Base-by-base conservation (phyloP, 2,888 invertebrate species). In the Cacoxenus indagator region DNA sequence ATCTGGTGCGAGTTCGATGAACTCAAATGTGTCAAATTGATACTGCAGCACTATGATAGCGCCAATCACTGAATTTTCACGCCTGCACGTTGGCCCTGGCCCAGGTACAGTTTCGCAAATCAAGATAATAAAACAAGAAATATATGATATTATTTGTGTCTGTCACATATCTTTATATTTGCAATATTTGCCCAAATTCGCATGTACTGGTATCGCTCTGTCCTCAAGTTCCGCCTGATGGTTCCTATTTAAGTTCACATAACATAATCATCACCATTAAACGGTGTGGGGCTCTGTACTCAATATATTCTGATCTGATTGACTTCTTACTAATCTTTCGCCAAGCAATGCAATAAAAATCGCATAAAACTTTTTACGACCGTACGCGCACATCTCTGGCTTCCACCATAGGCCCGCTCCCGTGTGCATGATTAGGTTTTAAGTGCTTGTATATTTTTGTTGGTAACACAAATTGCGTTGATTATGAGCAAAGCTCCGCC, bases 1-100 rank as follows among this genome's bases (percentile, higher is more conserved):
- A 65, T 61, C 65, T 54, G 6, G 22, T 45, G 55, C 14, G 68
- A 68, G 82, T 76, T 83, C 70, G 83, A 83, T 77, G 81, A 83
- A 78, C 81, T 72, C 62, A 70, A 51, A 22, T 17, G 57, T 45
- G 48, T 48, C 67, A 73, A 78, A 77, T 78, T 78, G 72, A 14
- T 14, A 22, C 43, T 29, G 19, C 2, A n/a, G 24, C 11, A 14
- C 61, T n/a, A n/a, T 62, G 31, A 62, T 62, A 43, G 14, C 45
- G 61, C 61, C 45, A 62, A 62, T 61, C 31, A 31, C 4, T 22
- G 24, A 14, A 9, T 22, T 19, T 19, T 11, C 45, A 19, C 43
- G 24, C n/a, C n/a, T n/a, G n/a, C n/a, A n/a, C n/a, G n/a, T n/a
- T n/a, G n/a, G n/a, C n/a, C n/a, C n/a, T n/a, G n/a, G n/a, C n/a